Evolutionary conservation across 2,113 vertebrate genomes (phyloP).

Genomic region (Engystomops pustulosus): DNA sequence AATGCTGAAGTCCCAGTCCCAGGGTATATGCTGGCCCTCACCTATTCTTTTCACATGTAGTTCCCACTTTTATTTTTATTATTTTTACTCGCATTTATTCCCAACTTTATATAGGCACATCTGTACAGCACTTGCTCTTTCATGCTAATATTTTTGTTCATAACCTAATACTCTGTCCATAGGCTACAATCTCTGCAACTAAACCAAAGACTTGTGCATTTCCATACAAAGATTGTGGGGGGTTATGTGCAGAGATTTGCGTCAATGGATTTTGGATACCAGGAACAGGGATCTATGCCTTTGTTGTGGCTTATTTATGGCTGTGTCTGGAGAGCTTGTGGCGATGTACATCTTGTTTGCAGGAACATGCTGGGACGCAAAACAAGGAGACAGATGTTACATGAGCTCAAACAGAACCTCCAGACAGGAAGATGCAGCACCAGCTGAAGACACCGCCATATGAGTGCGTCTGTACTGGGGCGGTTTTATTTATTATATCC

Average conservation of each 20-base stretch:
- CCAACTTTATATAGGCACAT: too few species aligned
- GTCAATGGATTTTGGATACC: background rate
- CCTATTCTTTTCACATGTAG: background rate
- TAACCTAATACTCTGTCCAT: background rate
- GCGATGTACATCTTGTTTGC: conserved; percentile 42
- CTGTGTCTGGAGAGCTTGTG: conserved; percentile 19
- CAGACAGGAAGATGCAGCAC: conserved; percentile 26
- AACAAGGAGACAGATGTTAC: conserved; percentile 34
- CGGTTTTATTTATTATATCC: background rate
- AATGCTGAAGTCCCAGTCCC: too few species aligned
- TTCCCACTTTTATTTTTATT: background rate
- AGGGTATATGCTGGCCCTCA: too few species aligned
- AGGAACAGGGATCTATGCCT: background rate
- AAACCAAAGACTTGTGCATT: background rate
- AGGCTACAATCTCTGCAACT: background rate
- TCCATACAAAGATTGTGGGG: background rate
- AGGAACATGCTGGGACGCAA: conserved; percentile 20
- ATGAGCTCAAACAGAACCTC: conserved; percentile 8
- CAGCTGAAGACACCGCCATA: background rate
- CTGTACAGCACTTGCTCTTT: too few species aligned
- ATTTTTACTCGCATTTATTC: too few species aligned
- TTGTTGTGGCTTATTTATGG: conserved; percentile 22
- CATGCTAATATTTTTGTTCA: too few species aligned
- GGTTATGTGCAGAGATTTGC: background rate
- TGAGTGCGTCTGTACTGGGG: background rate